phyloP scores from a whole-genome alignment of 1,140 invertebrate species.

The Oryctes rhinoceros region DNA sequence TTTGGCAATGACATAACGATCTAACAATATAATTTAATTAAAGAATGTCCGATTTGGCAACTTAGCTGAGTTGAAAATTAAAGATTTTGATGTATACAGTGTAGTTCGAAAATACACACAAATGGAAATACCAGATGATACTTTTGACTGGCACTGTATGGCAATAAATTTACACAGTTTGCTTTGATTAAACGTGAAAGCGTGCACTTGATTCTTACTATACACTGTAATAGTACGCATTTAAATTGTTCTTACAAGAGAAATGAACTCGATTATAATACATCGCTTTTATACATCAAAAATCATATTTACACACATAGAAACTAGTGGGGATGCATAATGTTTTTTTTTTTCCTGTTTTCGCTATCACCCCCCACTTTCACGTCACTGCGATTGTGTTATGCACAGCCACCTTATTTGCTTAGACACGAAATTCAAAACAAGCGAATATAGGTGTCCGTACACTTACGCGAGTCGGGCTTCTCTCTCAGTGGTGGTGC shows the following conservation, averaged over 20 bases:
- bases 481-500: too few species aligned
- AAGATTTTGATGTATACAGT: too few species aligned
- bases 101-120: too few species aligned
- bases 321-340: not conserved
- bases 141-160: too few species aligned
- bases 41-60: too few species aligned
- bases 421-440: constrained; percentile 3
- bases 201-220: not conserved
- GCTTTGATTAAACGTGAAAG: constrained; percentile 3
- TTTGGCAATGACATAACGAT: too few species aligned
- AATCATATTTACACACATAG: not conserved
- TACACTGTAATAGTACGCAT: too few species aligned
- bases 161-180: too few species aligned
- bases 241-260: not conserved
- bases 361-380: not conserved
- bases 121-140: too few species aligned
- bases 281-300: not conserved
- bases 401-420: not conserved
- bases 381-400: not conserved
- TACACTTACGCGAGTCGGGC: not conserved
- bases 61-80: too few species aligned
- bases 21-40: too few species aligned
- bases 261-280: not conserved
- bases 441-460: not conserved
- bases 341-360: not conserved